Base-by-base conservation (phyloP, 2,888 invertebrate species). In the Drosophila anceps region DNA sequence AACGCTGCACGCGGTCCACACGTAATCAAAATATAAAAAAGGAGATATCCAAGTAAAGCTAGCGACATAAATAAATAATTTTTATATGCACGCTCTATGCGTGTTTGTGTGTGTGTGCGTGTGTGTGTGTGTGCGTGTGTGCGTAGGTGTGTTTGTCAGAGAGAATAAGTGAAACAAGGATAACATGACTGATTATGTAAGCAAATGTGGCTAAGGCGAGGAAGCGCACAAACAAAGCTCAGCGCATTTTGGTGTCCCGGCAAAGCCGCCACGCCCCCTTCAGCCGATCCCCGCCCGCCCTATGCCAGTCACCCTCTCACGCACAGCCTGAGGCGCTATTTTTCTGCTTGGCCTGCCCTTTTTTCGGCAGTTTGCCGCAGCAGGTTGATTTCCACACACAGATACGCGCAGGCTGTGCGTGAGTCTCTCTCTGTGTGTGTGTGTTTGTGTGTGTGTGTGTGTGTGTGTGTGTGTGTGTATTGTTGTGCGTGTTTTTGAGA, bases 141-240 rank as follows among this genome's bases (percentile, higher is more conserved):
- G 35, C 24, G 18, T 41, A 37, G 66, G 18, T 66, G 58, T 69
- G 35, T 55, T 58, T 79, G 67, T 65, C 43, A 41, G 50, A 59
- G 69, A 54, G 69, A 63, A 48, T 71, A 61, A 68, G 84, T 76
- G 82, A 77, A 82, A 85, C 80, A 84, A 81, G 88, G 82, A 89
- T 85, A 85, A 89, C 88, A 82, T 90, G 91, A 90, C 84, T 91
- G 91, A 90, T 90, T 91, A 84, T 90, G 86, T 90, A 88, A 89
- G 84, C 81, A 75, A 85, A 78, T 77, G 69, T 50, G 76, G 55
- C 41, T 4, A 63, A n/a, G 39, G 72, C 73, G 31, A 70, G 53
- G 60, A 61, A 31, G 59, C 50, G 59, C 62, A 55, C 31, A 43
- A 68, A 73, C 63, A 68, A 69, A 64, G 81, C 72, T 66, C 69